A percentile compares a stretch with the other conserved stretches of the same genome.
Conservation (phyloP, 2,113 vertebrate species). For the Neolamprologus tretocephalus region DNA sequence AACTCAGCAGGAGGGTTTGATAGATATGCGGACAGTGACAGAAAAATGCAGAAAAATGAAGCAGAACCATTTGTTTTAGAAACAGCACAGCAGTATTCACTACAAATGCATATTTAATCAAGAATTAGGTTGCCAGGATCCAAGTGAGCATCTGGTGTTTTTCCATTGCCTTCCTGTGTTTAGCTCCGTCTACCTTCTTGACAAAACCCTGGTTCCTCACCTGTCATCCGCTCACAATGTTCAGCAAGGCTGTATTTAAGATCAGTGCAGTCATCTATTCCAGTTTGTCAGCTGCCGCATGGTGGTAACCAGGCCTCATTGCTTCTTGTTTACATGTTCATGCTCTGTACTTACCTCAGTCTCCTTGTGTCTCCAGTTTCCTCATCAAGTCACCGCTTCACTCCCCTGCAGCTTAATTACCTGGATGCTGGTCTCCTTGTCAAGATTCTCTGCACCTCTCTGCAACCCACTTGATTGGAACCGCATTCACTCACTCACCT, state of each 20-base stretch:
- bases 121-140: background rate
- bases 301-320: background rate
- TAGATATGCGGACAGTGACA: background rate
- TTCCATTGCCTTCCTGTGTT: background rate
- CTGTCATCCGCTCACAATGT: background rate
- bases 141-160: background rate
- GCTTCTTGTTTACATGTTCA: background rate
- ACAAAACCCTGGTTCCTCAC: background rate
- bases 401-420: background rate
- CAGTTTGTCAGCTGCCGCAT: background rate
- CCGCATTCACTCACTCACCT: background rate
- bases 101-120: background rate
- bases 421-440: background rate
- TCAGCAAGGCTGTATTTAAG: background rate
- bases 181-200: background rate
- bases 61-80: background rate
- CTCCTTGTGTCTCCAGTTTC: background rate
- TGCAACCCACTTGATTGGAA: background rate
- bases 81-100: background rate
- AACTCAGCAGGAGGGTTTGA: background rate
- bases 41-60: background rate
- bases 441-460: background rate
- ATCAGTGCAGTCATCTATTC: background rate
- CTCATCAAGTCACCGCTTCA: background rate
- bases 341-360: background rate